Base-by-base conservation (phyloP, 2,113 vertebrate species). In the Phoxinus phoxinus region DNA sequence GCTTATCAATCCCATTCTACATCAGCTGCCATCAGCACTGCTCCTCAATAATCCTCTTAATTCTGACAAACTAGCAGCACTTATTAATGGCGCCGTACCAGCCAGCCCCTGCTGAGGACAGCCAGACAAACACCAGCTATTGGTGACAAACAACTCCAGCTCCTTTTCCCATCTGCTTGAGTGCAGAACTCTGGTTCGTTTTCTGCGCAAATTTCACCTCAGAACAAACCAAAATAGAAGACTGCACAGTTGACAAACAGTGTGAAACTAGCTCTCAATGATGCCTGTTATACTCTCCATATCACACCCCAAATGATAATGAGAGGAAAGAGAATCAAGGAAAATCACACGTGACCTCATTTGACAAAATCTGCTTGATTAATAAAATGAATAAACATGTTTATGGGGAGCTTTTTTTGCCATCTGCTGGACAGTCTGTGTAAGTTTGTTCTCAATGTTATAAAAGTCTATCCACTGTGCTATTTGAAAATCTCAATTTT, bases 31-130 rank as follows among this genome's bases (percentile, higher is more conserved):
- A 51, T 80, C 75, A 67, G 48, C 81, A 88, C 80, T 65, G 82
- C 17, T 35, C 84, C 27, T 69, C 56, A 72, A 41, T 92, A 94
- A 94, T 93, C 93, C 88, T 87, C 91, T 93, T 93, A 86, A 89
- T 87, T 82, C 46, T 59, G 73, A 88, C 87, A 88, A 88, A 88
- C 83, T 53, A 27, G 15, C 41, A 63, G 67, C 59, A 35, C 69
- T 84, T 81, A 84, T 84, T 75, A 87, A 35, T 67, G 71, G 61
- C 15, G 10, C 80, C 3, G 5, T 67, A 32, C 21, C 37, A 41
- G 51, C 25, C 53, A 75, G 30, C 78, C 51, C 81, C 85, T 84
- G 87, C 87, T 73, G 81, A 86, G 87, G 81, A 51, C 30, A 6
- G 27, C 17, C 81, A 56, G 81, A 83, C 67, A 69, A 83, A 83